A percentile compares a stretch with the other conserved stretches of the same genome.
Evolutionary conservation across 2,888 invertebrate species (phyloP).

Genomic region (Cancer borealis): DNA sequence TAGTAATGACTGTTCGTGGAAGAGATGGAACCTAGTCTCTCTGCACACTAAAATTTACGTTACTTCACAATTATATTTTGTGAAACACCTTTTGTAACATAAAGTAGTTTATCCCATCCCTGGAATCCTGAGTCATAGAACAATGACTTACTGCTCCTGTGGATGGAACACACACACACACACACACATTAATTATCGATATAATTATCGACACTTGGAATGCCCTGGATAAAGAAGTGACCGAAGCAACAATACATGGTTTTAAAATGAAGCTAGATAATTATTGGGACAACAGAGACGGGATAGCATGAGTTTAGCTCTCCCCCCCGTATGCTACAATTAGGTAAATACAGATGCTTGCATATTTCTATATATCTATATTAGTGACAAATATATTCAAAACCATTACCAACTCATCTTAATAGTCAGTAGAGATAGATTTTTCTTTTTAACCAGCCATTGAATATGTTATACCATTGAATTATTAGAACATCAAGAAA

Average conservation of each 20-base stretch:
- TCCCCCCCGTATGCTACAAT: too few species aligned
- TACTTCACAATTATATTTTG: background rate
- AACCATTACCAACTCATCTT: background rate
- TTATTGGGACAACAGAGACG: too few species aligned
- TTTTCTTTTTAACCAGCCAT: background rate
- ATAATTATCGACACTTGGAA: too few species aligned
- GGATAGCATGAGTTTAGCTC: too few species aligned
- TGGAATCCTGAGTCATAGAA: background rate
- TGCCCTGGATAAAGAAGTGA: too few species aligned
- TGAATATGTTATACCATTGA: background rate
- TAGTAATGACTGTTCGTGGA: background rate
- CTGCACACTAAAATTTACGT: background rate
- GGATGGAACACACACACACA: too few species aligned
- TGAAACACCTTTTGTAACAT: background rate
- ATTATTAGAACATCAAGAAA: background rate
- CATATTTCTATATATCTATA: too few species aligned
- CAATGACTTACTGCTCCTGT: background rate
- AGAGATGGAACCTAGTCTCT: background rate
- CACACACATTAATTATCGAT: too few species aligned
- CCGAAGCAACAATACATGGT: too few species aligned
- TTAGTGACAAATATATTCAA: too few species aligned
- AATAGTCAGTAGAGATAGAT: background rate
- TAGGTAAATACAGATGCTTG: too few species aligned
- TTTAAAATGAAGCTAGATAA: too few species aligned
- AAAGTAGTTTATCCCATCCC: background rate